Evolutionary conservation across 2,797 vertebrate genomes (phyloP).

Genomic region (Urophycis tenuis): DNA sequence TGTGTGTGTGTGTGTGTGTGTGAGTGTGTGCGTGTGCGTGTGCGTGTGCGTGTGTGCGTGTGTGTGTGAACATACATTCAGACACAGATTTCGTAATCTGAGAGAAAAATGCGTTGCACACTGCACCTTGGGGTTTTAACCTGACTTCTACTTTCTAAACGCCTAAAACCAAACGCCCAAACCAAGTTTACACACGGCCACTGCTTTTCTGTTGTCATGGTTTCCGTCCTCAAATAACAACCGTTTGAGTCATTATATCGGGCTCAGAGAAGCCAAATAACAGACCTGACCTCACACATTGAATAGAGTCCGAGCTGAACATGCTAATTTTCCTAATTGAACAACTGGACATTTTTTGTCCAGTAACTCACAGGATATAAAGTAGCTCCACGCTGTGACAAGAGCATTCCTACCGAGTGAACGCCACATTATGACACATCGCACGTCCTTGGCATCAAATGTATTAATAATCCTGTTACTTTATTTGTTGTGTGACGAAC

Average conservation of each 20-base stretch:
- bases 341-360: too few species aligned
- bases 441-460: neutral
- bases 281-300: slow-evolving; percentile 41
- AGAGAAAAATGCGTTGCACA: neutral
- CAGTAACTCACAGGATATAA: neutral
- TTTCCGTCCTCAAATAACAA: slow-evolving; percentile 65
- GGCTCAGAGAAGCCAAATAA: slow-evolving; percentile 44
- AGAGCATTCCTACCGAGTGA: neutral
- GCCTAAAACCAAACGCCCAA: slow-evolving; percentile 25
- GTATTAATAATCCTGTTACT: neutral
- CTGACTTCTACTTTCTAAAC: slow-evolving; percentile 10
- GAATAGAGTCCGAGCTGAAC: slow-evolving; percentile 20
- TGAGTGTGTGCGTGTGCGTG: neutral
- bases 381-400: neutral
- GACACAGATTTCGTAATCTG: neutral
- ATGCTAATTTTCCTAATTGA: too few species aligned
- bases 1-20: too few species aligned
- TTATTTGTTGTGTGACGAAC: neutral
- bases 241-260: slow-evolving; percentile 53
- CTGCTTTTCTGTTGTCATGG: slow-evolving; percentile 65
- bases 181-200: slow-evolving; percentile 40
- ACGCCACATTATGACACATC: neutral
- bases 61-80: neutral
- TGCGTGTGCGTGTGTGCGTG: neutral
- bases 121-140: neutral